These are phyloP conservation scores for Speoplatyrhinus poulsoni DNA, from an alignment of 2,113 vertebrate species.

Conservation along the genomic window DNA sequence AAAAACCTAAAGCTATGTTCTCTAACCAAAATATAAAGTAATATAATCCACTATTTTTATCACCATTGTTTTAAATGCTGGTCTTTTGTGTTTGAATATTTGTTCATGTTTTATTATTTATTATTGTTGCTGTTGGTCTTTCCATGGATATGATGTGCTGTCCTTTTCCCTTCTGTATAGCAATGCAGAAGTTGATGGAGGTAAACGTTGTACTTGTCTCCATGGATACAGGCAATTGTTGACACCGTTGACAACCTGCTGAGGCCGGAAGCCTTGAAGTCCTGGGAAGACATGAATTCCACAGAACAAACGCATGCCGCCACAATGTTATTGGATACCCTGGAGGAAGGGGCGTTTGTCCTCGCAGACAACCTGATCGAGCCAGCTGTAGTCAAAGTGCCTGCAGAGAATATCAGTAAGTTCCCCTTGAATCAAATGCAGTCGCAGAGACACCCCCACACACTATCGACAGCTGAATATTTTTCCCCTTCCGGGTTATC, in stretches of 20 bases:
- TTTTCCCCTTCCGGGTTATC: slow-evolving; percentile 12
- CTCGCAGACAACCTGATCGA: slow-evolving; percentile 97
- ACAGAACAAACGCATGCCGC: slow-evolving; percentile 95
- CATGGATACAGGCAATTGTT: slow-evolving; percentile 92
- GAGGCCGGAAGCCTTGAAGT: slow-evolving; percentile 92
- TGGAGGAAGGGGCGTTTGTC: slow-evolving; percentile 97
- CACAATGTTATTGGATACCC: slow-evolving; percentile 94
- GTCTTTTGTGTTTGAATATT: slow-evolving; percentile 13
- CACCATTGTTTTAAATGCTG: slow-evolving; percentile 51
- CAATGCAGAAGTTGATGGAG: slow-evolving; percentile 44
- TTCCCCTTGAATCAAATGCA: slow-evolving; percentile 33
- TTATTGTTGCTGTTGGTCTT: slow-evolving; percentile 48
- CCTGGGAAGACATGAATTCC: slow-evolving; percentile 98
- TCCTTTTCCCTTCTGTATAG: slow-evolving; percentile 41
- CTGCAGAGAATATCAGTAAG: slow-evolving; percentile 97
- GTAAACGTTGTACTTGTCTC: slow-evolving; percentile 68
- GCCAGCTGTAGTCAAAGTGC: slow-evolving; percentile 95
- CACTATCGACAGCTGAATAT: slow-evolving; percentile 19
- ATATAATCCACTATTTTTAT: slow-evolving; percentile 38
- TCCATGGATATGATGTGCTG: slow-evolving; percentile 57
- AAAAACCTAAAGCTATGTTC: slow-evolving; percentile 20
- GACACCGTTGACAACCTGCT: slow-evolving; percentile 99
- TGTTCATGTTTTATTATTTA: slow-evolving; percentile 34
- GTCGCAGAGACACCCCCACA: slow-evolving; percentile 15
- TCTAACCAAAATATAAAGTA: slow-evolving; percentile 34